Evolutionary conservation across 1,140 invertebrate species (phyloP), one percentile per base, ranked within the genome.

Genomic region (Pseudomyrmex flavicornis): DNA sequence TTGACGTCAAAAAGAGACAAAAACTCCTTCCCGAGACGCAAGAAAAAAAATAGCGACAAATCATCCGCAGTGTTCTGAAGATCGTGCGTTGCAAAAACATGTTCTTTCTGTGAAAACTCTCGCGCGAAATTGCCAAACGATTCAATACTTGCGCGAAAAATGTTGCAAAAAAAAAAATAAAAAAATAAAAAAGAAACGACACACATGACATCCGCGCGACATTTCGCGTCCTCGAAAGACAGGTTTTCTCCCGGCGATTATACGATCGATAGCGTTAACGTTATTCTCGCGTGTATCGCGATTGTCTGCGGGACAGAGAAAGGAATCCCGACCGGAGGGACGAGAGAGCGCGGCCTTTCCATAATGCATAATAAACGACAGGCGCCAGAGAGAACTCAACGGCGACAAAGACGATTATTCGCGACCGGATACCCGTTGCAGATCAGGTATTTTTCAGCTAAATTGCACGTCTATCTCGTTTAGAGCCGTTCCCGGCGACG

Each of bases 331-430:
- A 48, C 3, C n/a, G 17, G 8, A 17, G 17, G 56, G 15, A 61
- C n/a, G 52, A 66, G 66, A 68, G 44, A 48, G 2, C 48, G 35
- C 62, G 76, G 76, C 72, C 66, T 86, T 82, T 87, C 74, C 76
- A 86, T 89, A 88, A 89, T 89, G 84, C 74, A 89, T 86, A 35
- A 35, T 35, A 85, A 84, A 69, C 74, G 69, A 87, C 82, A 80
- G 87, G 82, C 87, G 87, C 84, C 87, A 76, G 83, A 76, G 63
- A 68, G 63, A 68, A 79, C 59, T 58, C 20, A 52, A 66, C 46
- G 22, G 48, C 48, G 61, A 76, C 74, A 35, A 52, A 46, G 26
- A n/a, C 61, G 74, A 76, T 76, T 76, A 76, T 54, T n/a, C 74
- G 8, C 22, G 59, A 35, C 12, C 61, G n/a, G 61, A 52, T 76